Evolutionary conservation across 2,797 vertebrate species (phyloP), one percentile per base, ranked within the genome.

Genomic region (Pseudochirops cupreus): DNA sequence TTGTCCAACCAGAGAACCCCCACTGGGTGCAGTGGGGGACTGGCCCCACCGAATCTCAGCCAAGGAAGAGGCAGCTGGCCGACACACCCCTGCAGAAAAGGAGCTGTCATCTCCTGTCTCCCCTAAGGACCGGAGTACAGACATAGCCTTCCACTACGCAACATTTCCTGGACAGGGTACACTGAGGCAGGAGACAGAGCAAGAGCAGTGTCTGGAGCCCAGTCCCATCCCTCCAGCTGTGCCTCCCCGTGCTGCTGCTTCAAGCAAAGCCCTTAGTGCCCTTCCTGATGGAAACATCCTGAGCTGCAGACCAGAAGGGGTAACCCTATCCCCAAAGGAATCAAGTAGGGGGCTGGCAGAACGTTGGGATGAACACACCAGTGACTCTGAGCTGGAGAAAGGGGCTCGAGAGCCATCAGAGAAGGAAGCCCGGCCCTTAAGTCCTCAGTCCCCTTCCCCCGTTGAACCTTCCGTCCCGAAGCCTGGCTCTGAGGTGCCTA

Each of bases 311-410:
- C 96, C 97, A 89, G 97, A 95, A 5, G 95, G 91, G 89, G 97
- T 96, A 91, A 62, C 56, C 95, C 99, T 98, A 94, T 98, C 98
- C 96, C 98, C 97, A 93, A 98, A 96, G 98, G 98, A 97, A 96
- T 97, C 62, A 55, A 74, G 95, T 87, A 94, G 55, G 95, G 94
- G 97, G 97, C 92, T 53, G 57, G 5, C 98, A 99, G 28, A 55
- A 24, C 24, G 52, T 96, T 97, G 97, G 98, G 96, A 95, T 67
- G 99, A 99, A 59, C 98, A 96, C 29, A 96, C 92, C 33, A 98
- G 98, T 94, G 99, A 99, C 98, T 99, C 98, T 12, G 99, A 99
- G 95, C 95, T 99, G 94, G 99, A 99, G 96, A 99, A 99, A 98
- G 99, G 99, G 0, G 99, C 99, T 97, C 99, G 99, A 98, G 99